Conservation (phyloP, 1,140 invertebrate genomes). For the Drosophila subpulchrella region DNA sequence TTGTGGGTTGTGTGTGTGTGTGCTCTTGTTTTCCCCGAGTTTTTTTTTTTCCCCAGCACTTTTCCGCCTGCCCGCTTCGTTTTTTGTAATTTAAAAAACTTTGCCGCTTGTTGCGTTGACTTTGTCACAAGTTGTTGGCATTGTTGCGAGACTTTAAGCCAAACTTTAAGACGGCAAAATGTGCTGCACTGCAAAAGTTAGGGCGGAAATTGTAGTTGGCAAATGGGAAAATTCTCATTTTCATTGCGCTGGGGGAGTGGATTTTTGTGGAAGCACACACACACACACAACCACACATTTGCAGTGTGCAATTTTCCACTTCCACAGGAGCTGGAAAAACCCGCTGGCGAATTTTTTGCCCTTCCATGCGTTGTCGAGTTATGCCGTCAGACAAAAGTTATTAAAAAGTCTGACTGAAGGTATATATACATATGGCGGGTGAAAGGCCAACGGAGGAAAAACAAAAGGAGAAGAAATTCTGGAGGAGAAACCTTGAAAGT, state of each 20-base stretch:
- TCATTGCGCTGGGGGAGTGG: constrained; percentile 4
- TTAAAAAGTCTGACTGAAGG: constrained; percentile 69
- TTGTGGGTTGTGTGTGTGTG: neutral
- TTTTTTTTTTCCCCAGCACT: constrained; percentile 1
- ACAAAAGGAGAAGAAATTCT: constrained; percentile 22
- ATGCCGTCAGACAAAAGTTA: constrained; percentile 67
- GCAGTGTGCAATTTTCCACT: constrained; percentile 45
- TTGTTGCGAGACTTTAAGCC: constrained; percentile 27
- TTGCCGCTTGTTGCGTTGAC: constrained; percentile 34
- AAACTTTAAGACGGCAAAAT: constrained; percentile 38
- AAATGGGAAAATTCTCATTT: constrained; percentile 13
- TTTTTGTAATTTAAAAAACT: constrained; percentile 29
- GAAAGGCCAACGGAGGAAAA: constrained; percentile 3
- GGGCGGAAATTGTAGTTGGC: constrained; percentile 25
- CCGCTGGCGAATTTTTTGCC: constrained; percentile 24
- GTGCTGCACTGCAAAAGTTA: constrained; percentile 13
- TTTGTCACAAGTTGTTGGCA: constrained; percentile 29
- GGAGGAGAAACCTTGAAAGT: constrained; percentile 14
- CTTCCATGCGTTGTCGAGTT: constrained; percentile 31
- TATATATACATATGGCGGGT: neutral
- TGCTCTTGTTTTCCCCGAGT: neutral
- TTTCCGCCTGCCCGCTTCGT: neutral
- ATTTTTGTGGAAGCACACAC: neutral
- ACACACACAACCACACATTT: neutral
- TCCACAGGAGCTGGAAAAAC: neutral